phyloP scores from a whole-genome alignment of 35 echinoderm and acorn worm genomes.

The Strongylocentrotus purpuratus region DNA sequence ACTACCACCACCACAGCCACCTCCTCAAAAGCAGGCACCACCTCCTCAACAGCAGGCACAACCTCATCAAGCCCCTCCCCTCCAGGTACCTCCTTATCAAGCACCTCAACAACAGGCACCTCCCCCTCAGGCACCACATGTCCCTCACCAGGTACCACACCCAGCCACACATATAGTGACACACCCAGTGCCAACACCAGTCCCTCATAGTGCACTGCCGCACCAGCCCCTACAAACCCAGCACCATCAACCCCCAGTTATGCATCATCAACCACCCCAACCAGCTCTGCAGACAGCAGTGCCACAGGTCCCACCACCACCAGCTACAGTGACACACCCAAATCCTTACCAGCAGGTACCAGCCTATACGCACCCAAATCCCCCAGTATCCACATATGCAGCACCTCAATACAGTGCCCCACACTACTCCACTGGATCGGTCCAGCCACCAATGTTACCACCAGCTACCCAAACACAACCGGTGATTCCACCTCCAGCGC shows the following conservation, averaged over 20 bases:
- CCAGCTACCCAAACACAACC: slow-evolving; percentile 41
- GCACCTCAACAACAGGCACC: background rate
- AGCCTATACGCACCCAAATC: slow-evolving; percentile 24
- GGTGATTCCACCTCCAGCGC: background rate
- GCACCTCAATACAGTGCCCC: slow-evolving; percentile 49
- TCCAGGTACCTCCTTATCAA: background rate
- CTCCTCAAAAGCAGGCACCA: slow-evolving; percentile 36
- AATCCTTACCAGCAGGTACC: slow-evolving; percentile 37
- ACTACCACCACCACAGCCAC: background rate
- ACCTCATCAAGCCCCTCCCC: background rate
- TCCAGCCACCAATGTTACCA: slow-evolving; percentile 45
- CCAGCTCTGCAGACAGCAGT: background rate
- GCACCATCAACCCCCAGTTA: slow-evolving; percentile 47
- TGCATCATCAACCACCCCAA: slow-evolving; percentile 49
- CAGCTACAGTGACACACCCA: slow-evolving; percentile 13
- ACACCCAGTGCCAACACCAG: slow-evolving; percentile 36
- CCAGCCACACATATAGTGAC: slow-evolving; percentile 41
- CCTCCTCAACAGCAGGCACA: slow-evolving; percentile 34
- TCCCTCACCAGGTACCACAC: background rate
- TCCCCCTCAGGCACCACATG: background rate
- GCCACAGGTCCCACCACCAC: background rate
- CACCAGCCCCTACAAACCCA: slow-evolving; percentile 35
- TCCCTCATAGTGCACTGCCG: background rate
- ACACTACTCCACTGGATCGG: background rate
- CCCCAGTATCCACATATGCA: slow-evolving; percentile 29